Conservation (phyloP, 2,113 vertebrate species). For the Gymnobelideus leadbeateri region DNA sequence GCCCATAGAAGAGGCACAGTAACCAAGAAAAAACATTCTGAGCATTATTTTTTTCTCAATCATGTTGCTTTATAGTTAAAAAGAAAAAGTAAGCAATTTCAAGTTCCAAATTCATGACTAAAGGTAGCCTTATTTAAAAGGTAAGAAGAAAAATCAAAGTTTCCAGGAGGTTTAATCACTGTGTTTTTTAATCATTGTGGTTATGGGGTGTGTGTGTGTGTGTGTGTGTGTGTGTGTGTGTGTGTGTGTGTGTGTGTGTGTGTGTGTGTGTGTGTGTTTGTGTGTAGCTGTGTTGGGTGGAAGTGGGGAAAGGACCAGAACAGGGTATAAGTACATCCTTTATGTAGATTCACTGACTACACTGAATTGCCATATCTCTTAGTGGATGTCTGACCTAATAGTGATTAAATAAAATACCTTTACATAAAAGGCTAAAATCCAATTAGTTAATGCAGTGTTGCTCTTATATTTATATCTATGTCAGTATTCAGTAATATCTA, state of each 20-base stretch:
- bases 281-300: neutral
- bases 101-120: neutral
- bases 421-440: neutral
- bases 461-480: neutral
- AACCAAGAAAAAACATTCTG: neutral
- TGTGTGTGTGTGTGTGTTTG: no score
- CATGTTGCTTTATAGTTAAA: neutral
- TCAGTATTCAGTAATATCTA: neutral
- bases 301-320: neutral
- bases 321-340: neutral
- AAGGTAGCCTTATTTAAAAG: neutral
- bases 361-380: neutral
- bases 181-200: neutral
- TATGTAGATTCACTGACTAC: neutral
- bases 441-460: neutral
- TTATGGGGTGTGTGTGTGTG: neutral
- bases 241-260: no score
- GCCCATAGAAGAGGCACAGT: neutral
- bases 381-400: neutral
- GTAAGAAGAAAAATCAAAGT: neutral
- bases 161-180: neutral
- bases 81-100: neutral
- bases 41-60: neutral
- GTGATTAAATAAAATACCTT: neutral
- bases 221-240: neutral